These are phyloP conservation scores for Pterocles orientalis DNA, from an alignment of 2,113 vertebrate genomes.

Conservation along the genomic window DNA sequence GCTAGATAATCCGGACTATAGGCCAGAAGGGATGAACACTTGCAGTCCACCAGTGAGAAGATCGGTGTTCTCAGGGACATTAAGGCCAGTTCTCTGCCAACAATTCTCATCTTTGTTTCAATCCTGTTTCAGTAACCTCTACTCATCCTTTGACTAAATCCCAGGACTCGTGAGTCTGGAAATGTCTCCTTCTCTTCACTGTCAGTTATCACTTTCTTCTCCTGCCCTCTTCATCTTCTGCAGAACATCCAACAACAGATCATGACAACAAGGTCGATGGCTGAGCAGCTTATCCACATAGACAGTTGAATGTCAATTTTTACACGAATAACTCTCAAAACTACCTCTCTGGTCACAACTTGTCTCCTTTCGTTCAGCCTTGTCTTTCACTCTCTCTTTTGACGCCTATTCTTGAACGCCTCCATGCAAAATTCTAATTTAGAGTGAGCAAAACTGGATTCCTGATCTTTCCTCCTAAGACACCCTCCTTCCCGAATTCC, in stretches of 20 bases:
- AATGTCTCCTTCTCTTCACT: neutral
- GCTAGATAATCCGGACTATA: neutral
- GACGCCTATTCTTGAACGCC: neutral
- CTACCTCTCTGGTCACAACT: neutral
- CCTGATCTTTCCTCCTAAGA: neutral
- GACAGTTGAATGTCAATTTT: neutral
- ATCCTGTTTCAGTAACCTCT: neutral
- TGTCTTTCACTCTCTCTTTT: neutral
- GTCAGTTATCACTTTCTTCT: neutral
- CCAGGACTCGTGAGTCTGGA: neutral
- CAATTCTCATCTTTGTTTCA: neutral
- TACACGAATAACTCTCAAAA: neutral
- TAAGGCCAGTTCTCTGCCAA: neutral
- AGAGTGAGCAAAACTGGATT: neutral
- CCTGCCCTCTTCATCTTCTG: neutral
- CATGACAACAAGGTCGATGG: fast-evolving
- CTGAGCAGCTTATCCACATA: neutral
- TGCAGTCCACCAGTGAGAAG: neutral
- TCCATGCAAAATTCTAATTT: neutral
- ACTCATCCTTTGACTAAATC: neutral
- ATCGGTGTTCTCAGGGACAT: neutral
- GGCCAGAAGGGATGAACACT: neutral
- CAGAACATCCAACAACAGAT: neutral
- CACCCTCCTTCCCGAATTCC: neutral
- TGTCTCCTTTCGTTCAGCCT: neutral